Evolutionary conservation across 2,113 vertebrate species (phyloP).

Genomic region (Clinocottus analis): DNA sequence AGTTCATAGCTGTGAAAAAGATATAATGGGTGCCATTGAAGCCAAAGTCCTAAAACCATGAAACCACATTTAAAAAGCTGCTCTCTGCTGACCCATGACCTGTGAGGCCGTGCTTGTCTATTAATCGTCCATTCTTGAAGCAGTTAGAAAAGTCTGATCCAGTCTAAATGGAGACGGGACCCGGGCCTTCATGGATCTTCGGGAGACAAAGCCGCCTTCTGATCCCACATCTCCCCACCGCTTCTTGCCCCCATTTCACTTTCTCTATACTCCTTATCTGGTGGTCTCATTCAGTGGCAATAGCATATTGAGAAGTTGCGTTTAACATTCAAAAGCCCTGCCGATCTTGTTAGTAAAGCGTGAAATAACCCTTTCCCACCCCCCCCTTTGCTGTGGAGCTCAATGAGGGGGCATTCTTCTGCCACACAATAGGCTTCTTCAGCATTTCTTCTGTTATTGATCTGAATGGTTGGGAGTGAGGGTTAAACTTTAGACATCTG

Average conservation of each 20-base stretch:
- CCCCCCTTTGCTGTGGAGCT: conserved; percentile 39
- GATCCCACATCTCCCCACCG: conserved; percentile 70
- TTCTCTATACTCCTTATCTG: conserved; percentile 70
- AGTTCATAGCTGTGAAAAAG: conserved; percentile 79
- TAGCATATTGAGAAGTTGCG: conserved; percentile 79
- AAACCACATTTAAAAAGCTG: conserved; percentile 78
- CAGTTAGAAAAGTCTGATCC: conserved; percentile 81
- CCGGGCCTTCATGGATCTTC: conserved; percentile 68
- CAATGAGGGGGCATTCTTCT: conserved; percentile 77
- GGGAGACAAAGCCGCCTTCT: conserved; percentile 78
- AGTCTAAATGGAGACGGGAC: conserved; percentile 82
- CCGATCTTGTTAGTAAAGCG: conserved; percentile 83
- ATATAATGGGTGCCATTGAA: conserved; percentile 75
- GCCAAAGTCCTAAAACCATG: conserved; percentile 75
- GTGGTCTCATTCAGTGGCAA: conserved; percentile 79
- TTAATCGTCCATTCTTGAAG: conserved; percentile 80
- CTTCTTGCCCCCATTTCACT: conserved; percentile 41
- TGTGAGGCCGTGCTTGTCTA: conserved; percentile 75
- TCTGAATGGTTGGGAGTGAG: conserved; percentile 75
- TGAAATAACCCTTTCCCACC: conserved; percentile 76
- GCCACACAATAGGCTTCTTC: conserved; percentile 79
- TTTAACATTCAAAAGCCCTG: conserved; percentile 83
- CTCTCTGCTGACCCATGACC: conserved; percentile 75
- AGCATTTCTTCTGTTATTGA: conserved; percentile 79
- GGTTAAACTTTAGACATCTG: conserved; percentile 83